Conservation (phyloP, 2,113 vertebrate species). For the Thalassoma bifasciatum region DNA sequence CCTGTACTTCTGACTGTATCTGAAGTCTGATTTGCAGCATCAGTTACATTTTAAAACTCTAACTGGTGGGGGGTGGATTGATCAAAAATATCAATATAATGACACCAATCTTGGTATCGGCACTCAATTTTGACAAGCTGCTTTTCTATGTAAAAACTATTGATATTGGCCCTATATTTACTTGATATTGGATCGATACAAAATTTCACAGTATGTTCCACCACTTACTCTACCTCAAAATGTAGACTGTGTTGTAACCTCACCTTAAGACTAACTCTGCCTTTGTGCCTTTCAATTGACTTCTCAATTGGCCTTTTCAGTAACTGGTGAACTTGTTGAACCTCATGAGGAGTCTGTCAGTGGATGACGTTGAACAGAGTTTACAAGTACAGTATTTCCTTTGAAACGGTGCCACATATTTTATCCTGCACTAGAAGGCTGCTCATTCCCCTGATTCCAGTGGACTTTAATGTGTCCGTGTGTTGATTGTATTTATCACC, state of each 20-base stretch:
- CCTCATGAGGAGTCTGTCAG: background rate
- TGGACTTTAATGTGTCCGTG: slow-evolving; percentile 2
- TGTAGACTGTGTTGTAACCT: background rate
- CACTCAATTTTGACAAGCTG: too few relatives aligned
- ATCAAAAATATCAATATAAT: too few relatives aligned
- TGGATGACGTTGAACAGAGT: background rate
- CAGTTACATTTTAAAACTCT: background rate
- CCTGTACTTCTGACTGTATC: background rate
- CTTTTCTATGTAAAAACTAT: too few relatives aligned
- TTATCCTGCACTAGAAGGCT: slow-evolving; percentile 18
- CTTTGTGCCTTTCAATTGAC: background rate
- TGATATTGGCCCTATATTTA: too few relatives aligned
- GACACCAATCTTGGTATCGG: too few relatives aligned
- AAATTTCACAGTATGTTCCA: too few relatives aligned
- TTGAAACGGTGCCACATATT: background rate
- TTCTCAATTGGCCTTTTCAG: slow-evolving; percentile 36
- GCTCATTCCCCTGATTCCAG: slow-evolving; percentile 12
- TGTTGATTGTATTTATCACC: slow-evolving; percentile 42
- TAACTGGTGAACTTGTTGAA: slow-evolving; percentile 3
- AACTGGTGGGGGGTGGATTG: too few relatives aligned
- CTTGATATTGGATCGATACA: too few relatives aligned
- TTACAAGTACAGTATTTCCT: background rate
- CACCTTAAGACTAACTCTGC: background rate
- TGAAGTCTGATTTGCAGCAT: background rate
- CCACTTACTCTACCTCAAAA: too few relatives aligned